Evolutionary conservation across 1,140 invertebrate genomes (phyloP).

Genomic region (Drosophila novamexicana): DNA sequence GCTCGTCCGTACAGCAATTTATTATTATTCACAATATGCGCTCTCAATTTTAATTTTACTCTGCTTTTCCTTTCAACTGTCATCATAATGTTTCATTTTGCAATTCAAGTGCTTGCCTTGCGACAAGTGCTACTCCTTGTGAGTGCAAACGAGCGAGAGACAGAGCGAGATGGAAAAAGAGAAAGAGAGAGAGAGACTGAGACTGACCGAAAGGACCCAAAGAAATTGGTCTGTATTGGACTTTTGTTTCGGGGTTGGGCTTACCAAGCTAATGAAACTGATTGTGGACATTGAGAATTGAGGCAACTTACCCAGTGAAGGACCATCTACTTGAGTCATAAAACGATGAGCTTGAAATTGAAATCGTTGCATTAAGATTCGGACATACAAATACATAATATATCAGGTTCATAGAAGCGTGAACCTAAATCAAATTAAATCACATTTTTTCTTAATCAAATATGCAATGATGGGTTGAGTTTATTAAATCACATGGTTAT

Average conservation of each 20-base stretch:
- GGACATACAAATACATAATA: background rate
- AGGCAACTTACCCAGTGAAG: slow-evolving; percentile 10
- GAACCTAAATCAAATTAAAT: too few species aligned
- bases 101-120: slow-evolving; percentile 53
- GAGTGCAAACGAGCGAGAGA: slow-evolving; percentile 1
- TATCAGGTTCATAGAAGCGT: background rate
- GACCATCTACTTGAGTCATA: slow-evolving; percentile 19
- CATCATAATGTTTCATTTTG: slow-evolving; percentile 77
- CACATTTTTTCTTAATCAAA: too few species aligned
- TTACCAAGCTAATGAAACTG: slow-evolving; percentile 34
- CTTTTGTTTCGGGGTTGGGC: slow-evolving; percentile 7
- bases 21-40: slow-evolving; percentile 60
- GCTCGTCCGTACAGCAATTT: slow-evolving; percentile 52
- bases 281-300: slow-evolving; percentile 1
- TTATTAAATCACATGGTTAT: too few species aligned
- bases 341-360: slow-evolving; percentile 32
- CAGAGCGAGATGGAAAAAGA: background rate
- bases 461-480: too few species aligned
- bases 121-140: slow-evolving; percentile 29
- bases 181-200: background rate
- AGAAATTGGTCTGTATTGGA: slow-evolving; percentile 19
- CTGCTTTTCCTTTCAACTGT: slow-evolving; percentile 42
- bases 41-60: slow-evolving; percentile 67
- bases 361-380: slow-evolving; percentile 15
- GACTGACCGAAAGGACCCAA: background rate